These are phyloP conservation scores for Empis stercorea DNA, from an alignment of 2,888 invertebrate species.

Conservation along the genomic window DNA sequence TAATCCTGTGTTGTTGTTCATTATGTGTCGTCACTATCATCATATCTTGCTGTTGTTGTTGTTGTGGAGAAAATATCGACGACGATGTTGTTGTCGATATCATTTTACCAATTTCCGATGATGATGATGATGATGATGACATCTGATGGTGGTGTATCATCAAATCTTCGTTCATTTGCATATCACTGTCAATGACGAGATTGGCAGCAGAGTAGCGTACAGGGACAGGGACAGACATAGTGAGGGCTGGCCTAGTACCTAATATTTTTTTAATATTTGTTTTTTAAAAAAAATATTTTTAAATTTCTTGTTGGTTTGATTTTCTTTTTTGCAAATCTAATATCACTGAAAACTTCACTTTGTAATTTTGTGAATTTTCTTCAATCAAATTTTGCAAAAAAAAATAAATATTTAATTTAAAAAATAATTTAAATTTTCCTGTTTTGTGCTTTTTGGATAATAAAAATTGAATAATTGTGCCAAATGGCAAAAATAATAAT, in stretches of 20 bases:
- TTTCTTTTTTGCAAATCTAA: neutral
- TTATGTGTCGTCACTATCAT: conserved; percentile 15
- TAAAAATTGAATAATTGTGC: too few species aligned
- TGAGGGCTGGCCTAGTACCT: conserved; percentile 41
- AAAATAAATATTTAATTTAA: too few species aligned
- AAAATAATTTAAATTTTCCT: too few species aligned
- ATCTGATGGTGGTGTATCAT: conserved; percentile 29
- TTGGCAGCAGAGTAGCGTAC: conserved; percentile 38
- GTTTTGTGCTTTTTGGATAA: too few species aligned
- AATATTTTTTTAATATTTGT: conserved; percentile 3
- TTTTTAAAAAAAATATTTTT: neutral
- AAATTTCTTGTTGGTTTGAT: neutral
- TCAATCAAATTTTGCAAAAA: too few species aligned
- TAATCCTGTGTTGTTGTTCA: conserved; percentile 4
- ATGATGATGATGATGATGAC: conserved; percentile 16
- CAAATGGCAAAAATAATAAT: too few species aligned
- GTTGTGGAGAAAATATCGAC: conserved; percentile 5
- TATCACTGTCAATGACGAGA: conserved; percentile 34
- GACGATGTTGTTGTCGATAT: neutral
- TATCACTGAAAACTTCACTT: too few species aligned
- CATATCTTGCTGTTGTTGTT: conserved; percentile 13
- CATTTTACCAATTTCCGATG: conserved; percentile 8
- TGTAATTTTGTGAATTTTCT: too few species aligned
- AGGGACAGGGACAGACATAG: conserved; percentile 37
- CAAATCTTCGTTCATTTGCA: conserved; percentile 31